phyloP scores from a whole-genome alignment of 2,113 vertebrate species.

The Genyomyrus donnyi region DNA sequence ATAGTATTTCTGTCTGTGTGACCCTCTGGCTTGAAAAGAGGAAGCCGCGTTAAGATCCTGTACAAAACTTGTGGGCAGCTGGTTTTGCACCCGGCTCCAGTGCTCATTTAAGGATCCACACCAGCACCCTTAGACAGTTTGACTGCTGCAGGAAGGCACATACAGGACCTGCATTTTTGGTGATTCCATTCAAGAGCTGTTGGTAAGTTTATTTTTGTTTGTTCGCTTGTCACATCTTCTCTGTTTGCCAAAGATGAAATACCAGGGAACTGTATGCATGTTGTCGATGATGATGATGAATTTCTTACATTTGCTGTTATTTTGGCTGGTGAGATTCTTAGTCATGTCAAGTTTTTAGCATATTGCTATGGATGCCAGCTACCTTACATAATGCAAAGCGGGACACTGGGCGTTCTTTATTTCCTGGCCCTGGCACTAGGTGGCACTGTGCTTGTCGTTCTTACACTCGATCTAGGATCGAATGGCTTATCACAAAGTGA shows the following conservation, averaged over 20 bases:
- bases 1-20: neutral
- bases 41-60: constrained; percentile 18
- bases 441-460: neutral
- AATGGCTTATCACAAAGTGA: neutral
- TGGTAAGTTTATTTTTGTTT: neutral
- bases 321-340: neutral
- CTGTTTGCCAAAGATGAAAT: neutral
- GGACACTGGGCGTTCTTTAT: neutral
- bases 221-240: neutral
- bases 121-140: neutral
- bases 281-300: neutral
- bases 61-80: constrained; percentile 2
- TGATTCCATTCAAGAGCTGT: neutral
- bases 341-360: neutral
- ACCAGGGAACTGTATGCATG: neutral
- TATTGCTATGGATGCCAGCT: neutral
- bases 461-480: neutral
- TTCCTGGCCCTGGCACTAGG: neutral
- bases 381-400: neutral
- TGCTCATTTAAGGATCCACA: neutral
- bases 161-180: neutral
- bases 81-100: neutral
- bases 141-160: neutral
- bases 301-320: neutral
- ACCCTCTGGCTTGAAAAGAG: constrained; percentile 12